Conservation (phyloP, 2,888 invertebrate genomes). For the Rhimphoctona megacephalus region DNA sequence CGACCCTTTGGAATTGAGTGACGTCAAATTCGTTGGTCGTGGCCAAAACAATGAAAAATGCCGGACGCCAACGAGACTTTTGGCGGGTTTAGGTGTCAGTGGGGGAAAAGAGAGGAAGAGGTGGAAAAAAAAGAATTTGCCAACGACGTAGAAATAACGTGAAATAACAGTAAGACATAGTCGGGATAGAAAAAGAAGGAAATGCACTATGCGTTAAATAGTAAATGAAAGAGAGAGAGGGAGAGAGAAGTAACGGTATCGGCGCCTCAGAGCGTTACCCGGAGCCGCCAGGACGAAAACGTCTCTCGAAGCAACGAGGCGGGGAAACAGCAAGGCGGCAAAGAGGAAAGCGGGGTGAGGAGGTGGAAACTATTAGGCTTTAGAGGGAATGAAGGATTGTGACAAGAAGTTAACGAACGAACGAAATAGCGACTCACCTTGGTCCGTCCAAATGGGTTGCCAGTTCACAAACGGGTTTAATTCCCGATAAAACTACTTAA, state of each 20-base stretch:
- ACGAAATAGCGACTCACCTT: conserved; percentile 89
- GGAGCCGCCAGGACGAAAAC: conserved; percentile 67
- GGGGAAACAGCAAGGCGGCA: neutral
- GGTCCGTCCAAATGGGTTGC: conserved; percentile 92
- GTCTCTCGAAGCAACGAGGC: conserved; percentile 24
- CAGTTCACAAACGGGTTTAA: conserved; percentile 87
- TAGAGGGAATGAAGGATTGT: conserved; percentile 84
- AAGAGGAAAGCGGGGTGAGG: conserved; percentile 1
- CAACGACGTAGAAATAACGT: conserved; percentile 62
- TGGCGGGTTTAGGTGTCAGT: conserved; percentile 54
- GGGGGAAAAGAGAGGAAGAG: conserved; percentile 9
- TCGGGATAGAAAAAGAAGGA: conserved; percentile 43
- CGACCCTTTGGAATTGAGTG: conserved; percentile 55
- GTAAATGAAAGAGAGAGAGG: conserved; percentile 46
- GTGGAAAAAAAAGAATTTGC: conserved; percentile 14
- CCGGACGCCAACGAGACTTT: conserved; percentile 54
- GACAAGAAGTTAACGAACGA: conserved; percentile 79
- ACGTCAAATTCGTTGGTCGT: conserved; percentile 64
- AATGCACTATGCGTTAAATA: neutral
- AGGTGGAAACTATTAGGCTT: conserved; percentile 37
- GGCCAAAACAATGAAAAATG: conserved; percentile 69
- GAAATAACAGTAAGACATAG: conserved; percentile 31
- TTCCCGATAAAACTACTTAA: conserved; percentile 83
- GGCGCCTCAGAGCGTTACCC: conserved; percentile 51
- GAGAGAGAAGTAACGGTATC: conserved; percentile 67